Evolutionary conservation across 2,797 vertebrate genomes (phyloP), one percentile per base, ranked within the genome.

Genomic region (Argyrosomus regius): DNA sequence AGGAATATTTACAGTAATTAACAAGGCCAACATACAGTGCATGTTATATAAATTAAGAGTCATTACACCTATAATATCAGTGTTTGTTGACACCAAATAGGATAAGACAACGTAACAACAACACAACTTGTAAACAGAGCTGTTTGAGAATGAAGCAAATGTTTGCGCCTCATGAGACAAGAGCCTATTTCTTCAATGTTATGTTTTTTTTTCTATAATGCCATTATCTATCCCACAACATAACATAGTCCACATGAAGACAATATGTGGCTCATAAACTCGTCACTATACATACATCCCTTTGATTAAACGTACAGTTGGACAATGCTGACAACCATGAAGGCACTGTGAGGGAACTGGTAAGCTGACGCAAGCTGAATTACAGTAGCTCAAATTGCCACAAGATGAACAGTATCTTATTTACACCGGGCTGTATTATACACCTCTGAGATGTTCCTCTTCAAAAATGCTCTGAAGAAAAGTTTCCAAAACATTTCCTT

Each of bases 271-370:
- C 70, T 89, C 68, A 48, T 60, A 46, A 45, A 65, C 39, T 62
- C n/a, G 59, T 74, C 53, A 62, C 43, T 57, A 22, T 35, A 62
- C 61, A 75, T 53, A 68, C 54, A 70, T 87, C 85, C 78, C 74
- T 85, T 87, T 88, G 46, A 83, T 71, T 78, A 80, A 73, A 76
- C 59, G 54, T 66, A 77, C 75, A 71, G 80, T 63, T 80, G 63
- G 82, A 90, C 87, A 85, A 88, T 83, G 86, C 75, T 87, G 75
- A 88, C 80, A 83, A 91, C 87, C 85, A 92, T 91, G 84, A 95
- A 96, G 95, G 94, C 95, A 96, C 95, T 89, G 92, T 88, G 89
- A 94, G 84, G 88, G 86, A 73, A 91, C 85, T 76, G 75, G 65
- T 53, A 71, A 82, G 83, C 85, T 75, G 82, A 92, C 77, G 87